Base-by-base conservation (phyloP, 2,888 invertebrate species). In the Deilephila elpenor region DNA sequence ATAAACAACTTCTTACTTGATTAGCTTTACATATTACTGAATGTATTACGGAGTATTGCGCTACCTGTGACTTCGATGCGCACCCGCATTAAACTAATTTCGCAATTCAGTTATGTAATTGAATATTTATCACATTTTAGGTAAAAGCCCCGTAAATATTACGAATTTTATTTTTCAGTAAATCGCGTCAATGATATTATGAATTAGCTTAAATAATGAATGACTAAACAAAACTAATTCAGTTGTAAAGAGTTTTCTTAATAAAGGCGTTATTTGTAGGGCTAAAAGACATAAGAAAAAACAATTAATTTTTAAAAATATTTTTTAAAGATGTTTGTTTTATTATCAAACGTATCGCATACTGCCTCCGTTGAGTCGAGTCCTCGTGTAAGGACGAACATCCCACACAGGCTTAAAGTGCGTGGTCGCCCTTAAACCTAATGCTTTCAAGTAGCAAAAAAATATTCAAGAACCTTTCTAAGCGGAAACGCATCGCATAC, bases 11-110 rank as follows among this genome's bases (percentile, higher is more conserved):
- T 67, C 20, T n/a, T 44, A 64, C 14, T 25, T 17, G 25, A 67
- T 14, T 51, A 51, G 67, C 44, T 67, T 67, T 67, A 44, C 64
- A 67, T 67, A 25, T 67, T 67, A 67, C 25, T 51, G 25, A 67
- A 67, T 25, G 67, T 67, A 51, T 67, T 67, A 67, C 51, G 67
- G 67, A 17, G 67, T 51, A 67, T 51, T 67, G 67, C 67, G 67
- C 14, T 67, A 44, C 6, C 17, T 25, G 29, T 67, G 44, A 51
- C 67, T 51, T 51, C 44, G 20, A 67, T 25, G 51, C n/a, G 32
- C 19, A 37, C 62, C 25, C 14, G 25, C 17, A 6, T 51, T 25
- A 8, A 25, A 11, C 1, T 44, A 14, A 51, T 67, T 51, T 5
- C 44, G 25, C 25, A 25, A 67, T n/a, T 44, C 20, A 34, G 8